A percentile compares a stretch with the other conserved stretches of the same genome.
Conservation (phyloP, 1,140 invertebrate genomes). For the Chironomus tepperi region DNA sequence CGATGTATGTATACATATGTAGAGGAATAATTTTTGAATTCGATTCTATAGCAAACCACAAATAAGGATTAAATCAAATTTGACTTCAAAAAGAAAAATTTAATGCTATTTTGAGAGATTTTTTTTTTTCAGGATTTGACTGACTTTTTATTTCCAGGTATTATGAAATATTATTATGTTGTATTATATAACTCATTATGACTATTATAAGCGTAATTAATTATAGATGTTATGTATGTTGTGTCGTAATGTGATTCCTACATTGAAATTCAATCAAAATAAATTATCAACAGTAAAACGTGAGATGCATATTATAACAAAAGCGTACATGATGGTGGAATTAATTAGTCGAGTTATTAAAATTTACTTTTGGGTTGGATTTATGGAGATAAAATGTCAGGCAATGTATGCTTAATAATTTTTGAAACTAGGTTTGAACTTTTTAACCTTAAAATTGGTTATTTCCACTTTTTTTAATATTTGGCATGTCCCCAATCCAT, state of each 20-base stretch:
- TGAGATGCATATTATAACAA: neutral
- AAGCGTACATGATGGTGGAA: neutral
- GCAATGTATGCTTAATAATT: neutral
- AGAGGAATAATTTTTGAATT: too few relatives aligned
- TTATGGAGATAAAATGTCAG: neutral
- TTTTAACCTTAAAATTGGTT: neutral
- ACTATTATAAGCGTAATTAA: neutral
- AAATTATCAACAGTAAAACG: neutral
- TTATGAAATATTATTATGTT: too few relatives aligned
- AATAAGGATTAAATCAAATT: neutral
- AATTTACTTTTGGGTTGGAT: neutral
- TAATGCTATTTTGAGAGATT: too few relatives aligned
- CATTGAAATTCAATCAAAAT: conserved; percentile 14
- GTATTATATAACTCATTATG: neutral
- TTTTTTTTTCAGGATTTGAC: too few relatives aligned
- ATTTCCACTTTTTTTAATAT: neutral
- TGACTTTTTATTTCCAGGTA: too few relatives aligned
- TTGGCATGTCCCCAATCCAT: too few relatives aligned
- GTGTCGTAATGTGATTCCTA: neutral
- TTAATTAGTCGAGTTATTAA: neutral
- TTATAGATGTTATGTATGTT: neutral
- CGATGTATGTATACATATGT: too few relatives aligned
- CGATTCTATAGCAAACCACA: neutral
- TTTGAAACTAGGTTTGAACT: neutral
- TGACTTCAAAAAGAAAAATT: too few relatives aligned